Evolutionary conservation across 2,888 invertebrate genomes (phyloP).

Genomic region (Spodoptera littoralis): DNA sequence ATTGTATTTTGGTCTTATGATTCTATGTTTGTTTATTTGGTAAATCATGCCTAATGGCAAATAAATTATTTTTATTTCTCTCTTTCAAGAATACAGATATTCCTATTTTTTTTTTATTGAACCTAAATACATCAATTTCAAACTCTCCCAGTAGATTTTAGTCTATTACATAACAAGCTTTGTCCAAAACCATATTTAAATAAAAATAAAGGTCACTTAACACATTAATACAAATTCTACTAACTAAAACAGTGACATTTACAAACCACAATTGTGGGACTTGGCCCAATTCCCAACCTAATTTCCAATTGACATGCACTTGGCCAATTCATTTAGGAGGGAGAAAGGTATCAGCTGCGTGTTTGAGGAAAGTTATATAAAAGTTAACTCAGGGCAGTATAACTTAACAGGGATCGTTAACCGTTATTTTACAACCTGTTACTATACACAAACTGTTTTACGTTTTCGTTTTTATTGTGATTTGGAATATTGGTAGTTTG

Average conservation of each 20-base stretch:
- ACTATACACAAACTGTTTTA: conserved; percentile 26
- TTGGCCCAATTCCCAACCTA: conserved; percentile 33
- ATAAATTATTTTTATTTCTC: too few species aligned
- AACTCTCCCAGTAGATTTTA: too few species aligned
- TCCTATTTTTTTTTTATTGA: too few species aligned
- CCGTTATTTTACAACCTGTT: conserved; percentile 41
- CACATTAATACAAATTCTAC: not conserved
- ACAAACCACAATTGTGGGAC: conserved; percentile 25
- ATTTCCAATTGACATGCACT: conserved; percentile 48
- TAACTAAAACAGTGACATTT: conserved; percentile 10
- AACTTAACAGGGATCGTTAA: conserved; percentile 49
- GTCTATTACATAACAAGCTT: too few species aligned
- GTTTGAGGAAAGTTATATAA: conserved; percentile 38
- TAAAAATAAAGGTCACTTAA: not conserved
- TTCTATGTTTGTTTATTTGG: too few species aligned
- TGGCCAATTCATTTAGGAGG: conserved; percentile 41
- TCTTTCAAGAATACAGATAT: too few species aligned
- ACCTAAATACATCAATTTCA: too few species aligned
- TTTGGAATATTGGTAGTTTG: not conserved
- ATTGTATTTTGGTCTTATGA: too few species aligned
- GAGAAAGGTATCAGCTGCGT: conserved; percentile 45
- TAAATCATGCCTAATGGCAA: too few species aligned
- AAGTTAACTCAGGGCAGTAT: conserved; percentile 34
- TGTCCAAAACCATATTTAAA: not conserved
- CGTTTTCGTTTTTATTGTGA: conserved; percentile 24